phyloP scores from a whole-genome alignment of 2,113 vertebrate genomes.

The Cavia porcellus region DNA sequence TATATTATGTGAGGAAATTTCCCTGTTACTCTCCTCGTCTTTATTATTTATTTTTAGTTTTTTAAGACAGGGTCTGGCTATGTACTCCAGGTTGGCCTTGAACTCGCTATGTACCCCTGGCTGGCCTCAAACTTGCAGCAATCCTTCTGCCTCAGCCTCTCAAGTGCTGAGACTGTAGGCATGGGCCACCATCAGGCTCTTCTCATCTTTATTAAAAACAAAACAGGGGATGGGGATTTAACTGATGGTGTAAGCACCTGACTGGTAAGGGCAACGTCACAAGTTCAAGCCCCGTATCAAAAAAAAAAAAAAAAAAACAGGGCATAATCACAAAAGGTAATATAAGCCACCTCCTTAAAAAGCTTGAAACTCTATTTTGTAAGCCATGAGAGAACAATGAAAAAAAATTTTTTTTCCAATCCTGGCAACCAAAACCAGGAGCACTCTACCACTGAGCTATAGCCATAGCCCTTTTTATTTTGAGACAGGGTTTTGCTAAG shows the following conservation, averaged over 20 bases:
- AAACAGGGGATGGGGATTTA: not conserved
- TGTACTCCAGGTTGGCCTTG: not conserved
- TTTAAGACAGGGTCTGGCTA: not conserved
- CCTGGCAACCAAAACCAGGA: not conserved
- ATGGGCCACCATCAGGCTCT: not conserved
- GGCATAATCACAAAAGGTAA: not conserved
- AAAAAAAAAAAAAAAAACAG: not conserved
- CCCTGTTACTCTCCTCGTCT: not conserved
- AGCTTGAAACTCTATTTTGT: conserved; percentile 18
- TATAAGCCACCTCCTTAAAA: conserved; percentile 6
- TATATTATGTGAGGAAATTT: not conserved
- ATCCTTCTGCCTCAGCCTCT: not conserved
- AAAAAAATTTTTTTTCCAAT: not conserved
- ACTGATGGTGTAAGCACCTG: too few species aligned
- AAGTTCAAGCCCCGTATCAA: too few species aligned
- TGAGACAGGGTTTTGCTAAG: not conserved
- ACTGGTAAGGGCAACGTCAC: too few species aligned
- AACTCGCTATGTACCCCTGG: not conserved
- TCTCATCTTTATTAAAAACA: not conserved
- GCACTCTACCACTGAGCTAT: not conserved
- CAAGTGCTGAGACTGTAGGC: not conserved
- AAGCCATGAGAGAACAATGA: not conserved
- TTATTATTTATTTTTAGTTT: not conserved
- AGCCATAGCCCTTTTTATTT: not conserved
- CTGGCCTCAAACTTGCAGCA: not conserved